phyloP scores from a whole-genome alignment of 2,888 invertebrate genomes.

The Tipula confusa region DNA sequence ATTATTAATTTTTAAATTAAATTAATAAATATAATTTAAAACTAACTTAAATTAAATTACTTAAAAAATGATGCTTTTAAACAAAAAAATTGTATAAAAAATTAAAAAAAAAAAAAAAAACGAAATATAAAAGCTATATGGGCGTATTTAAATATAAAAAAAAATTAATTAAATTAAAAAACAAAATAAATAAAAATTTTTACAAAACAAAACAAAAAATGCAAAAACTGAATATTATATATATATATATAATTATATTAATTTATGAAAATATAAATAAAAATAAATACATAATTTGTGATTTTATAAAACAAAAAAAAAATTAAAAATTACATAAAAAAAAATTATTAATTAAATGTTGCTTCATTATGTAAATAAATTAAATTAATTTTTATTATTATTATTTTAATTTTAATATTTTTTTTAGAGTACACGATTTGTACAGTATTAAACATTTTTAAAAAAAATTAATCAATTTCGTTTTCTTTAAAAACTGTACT shows the following conservation, averaged over 20 bases:
- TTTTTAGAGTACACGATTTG: constrained; percentile 9
- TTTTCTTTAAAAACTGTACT: neutral
- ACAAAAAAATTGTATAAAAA: constrained; percentile 34
- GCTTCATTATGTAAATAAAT: constrained; percentile 37
- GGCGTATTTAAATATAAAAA: constrained; percentile 43
- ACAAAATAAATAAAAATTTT: constrained; percentile 34
- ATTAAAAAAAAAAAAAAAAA: no score
- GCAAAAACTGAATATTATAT: constrained; percentile 27
- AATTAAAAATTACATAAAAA: constrained; percentile 30
- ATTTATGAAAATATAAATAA: neutral
- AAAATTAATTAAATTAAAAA: no score
- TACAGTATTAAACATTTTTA: constrained; percentile 21
- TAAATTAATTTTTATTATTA: constrained; percentile 20
- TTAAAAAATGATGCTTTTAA: constrained; percentile 34
- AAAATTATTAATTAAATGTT: constrained; percentile 35
- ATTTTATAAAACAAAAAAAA: constrained; percentile 29
- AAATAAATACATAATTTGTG: neutral
- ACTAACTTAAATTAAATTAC: constrained; percentile 31
- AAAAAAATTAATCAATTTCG: constrained; percentile 15
- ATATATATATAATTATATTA: no score
- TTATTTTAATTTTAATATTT: neutral
- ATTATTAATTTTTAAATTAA: constrained; percentile 36
- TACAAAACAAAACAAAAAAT: constrained; percentile 31
- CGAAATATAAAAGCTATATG: constrained; percentile 47
- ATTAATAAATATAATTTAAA: constrained; percentile 37